These are phyloP conservation scores for Smutsia temminckii DNA, from an alignment of 2,797 vertebrate genomes.

Conservation along the genomic window DNA sequence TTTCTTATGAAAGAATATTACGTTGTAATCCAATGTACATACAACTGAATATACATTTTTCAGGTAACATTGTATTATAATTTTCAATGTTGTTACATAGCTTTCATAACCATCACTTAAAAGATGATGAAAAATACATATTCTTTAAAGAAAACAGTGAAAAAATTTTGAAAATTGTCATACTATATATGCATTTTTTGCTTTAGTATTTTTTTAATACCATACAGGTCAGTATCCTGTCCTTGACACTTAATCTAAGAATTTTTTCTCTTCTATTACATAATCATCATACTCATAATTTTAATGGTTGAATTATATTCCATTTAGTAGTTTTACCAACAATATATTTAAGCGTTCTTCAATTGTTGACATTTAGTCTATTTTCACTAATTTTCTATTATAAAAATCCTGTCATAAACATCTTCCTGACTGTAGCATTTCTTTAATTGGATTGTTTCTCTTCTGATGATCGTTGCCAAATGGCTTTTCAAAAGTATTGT, in stretches of 20 bases:
- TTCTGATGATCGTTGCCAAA: too few species aligned
- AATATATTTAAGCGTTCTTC: neutral
- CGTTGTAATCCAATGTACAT: neutral
- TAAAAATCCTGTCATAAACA: neutral
- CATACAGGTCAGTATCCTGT: neutral
- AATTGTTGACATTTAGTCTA: conserved; percentile 11
- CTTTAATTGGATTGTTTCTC: conserved; percentile 27
- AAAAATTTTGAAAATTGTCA: too few species aligned
- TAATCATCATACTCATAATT: neutral
- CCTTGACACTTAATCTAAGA: neutral
- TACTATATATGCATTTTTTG: neutral
- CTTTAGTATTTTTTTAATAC: neutral
- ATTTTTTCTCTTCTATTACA: neutral
- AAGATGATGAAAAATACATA: neutral
- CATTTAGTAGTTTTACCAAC: neutral
- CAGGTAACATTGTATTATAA: neutral
- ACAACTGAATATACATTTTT: neutral
- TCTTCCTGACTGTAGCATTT: neutral
- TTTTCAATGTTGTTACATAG: neutral
- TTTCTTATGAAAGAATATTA: conserved; percentile 19
- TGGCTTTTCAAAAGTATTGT: too few species aligned
- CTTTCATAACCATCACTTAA: neutral
- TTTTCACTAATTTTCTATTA: conserved; percentile 3
- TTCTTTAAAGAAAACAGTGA: conserved; percentile 30
- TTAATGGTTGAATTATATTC: conserved; percentile 3